Conservation (phyloP, 2,113 vertebrate species). For the Pongo abelii region DNA sequence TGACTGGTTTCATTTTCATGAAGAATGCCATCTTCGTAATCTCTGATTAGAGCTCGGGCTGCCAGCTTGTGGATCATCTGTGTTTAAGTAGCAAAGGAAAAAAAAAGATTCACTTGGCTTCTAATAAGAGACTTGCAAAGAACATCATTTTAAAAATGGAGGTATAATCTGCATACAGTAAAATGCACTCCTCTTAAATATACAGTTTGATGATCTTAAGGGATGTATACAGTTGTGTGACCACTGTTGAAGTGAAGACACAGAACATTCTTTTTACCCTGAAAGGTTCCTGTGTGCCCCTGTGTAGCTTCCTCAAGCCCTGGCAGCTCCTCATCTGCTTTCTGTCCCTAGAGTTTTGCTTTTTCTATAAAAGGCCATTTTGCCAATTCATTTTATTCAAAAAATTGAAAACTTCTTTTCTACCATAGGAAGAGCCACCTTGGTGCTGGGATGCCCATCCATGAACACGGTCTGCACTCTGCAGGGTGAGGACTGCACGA, state of each 20-base stretch:
- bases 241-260: not conserved
- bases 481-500: not conserved
- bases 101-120: not conserved
- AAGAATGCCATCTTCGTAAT: constrained; percentile 91
- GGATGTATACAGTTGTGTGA: not conserved
- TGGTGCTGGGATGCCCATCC: not conserved
- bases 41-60: constrained; percentile 90
- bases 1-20: constrained; percentile 85
- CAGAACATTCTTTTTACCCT: not conserved
- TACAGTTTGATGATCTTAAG: not conserved
- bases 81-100: constrained; percentile 30
- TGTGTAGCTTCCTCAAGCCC: not conserved
- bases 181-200: not conserved
- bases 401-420: not conserved
- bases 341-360: not conserved
- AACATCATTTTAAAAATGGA: not conserved
- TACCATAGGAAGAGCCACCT: not conserved
- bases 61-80: constrained; percentile 93
- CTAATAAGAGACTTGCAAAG: not conserved
- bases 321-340: not conserved
- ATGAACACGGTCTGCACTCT: not conserved
- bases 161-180: not conserved
- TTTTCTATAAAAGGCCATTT: not conserved
- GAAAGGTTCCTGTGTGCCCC: not conserved
- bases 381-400: not conserved